Percentiles rank a stretch among this genome's conserved stretches.
Evolutionary conservation across 37 sponge, comb jelly and placozoan species (phyloP).

Genomic region (Halisarca cf. caerulea): DNA sequence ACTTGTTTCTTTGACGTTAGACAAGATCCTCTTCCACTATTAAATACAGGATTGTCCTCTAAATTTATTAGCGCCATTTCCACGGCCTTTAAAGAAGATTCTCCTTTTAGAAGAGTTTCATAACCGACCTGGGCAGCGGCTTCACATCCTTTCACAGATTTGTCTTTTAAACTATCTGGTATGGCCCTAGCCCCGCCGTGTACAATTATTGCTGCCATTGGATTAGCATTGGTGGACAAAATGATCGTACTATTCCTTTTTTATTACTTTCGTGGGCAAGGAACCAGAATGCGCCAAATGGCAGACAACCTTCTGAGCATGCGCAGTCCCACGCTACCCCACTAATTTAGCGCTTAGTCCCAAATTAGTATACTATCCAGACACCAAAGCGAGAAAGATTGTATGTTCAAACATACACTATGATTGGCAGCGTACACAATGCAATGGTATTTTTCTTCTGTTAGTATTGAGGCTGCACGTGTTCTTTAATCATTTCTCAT

Average conservation of each 20-base stretch:
- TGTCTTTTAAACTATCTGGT: conserved; percentile 30
- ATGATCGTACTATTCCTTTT: conserved; percentile 26
- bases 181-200: conserved; percentile 72
- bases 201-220: conserved; percentile 60
- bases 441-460: too few relatives aligned
- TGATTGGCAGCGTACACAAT: too few relatives aligned
- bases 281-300: background rate
- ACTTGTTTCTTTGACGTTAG: conserved; percentile 61
- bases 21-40: conserved; percentile 77
- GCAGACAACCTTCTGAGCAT: background rate
- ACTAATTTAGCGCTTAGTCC: too few relatives aligned
- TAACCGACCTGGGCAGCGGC: conserved; percentile 48
- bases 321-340: background rate
- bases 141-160: conserved; percentile 38
- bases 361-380: too few relatives aligned
- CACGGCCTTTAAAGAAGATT: conserved; percentile 70
- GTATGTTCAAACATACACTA: too few relatives aligned
- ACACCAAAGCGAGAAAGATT: too few relatives aligned
- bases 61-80: conserved; percentile 70
- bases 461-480: too few relatives aligned
- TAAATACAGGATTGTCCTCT: conserved; percentile 69
- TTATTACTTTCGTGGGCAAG: background rate
- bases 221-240: too few relatives aligned
- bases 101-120: conserved; percentile 36
- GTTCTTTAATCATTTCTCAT: too few relatives aligned